A percentile compares a stretch with the other conserved stretches of the same genome.
Evolutionary conservation across 2,888 invertebrate genomes (phyloP).

Genomic region (Lacanobia oleracea): DNA sequence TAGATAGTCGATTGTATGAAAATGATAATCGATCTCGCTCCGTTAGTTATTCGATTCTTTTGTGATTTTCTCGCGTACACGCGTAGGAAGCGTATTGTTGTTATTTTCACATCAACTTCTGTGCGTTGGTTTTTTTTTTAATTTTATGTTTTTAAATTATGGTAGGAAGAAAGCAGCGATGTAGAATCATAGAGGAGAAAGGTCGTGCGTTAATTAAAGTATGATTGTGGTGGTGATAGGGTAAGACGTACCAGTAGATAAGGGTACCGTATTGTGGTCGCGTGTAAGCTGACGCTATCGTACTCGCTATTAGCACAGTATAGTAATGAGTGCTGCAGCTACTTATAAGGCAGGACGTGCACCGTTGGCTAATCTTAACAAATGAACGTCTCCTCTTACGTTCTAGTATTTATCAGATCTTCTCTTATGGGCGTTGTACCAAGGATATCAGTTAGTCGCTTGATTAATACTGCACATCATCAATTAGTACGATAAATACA

Average conservation of each 20-base stretch:
- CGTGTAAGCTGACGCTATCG: slow-evolving; percentile 64
- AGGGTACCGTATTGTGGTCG: slow-evolving; percentile 49
- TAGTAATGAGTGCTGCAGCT: slow-evolving; percentile 36
- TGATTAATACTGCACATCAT: not conserved
- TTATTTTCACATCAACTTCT: slow-evolving; percentile 64
- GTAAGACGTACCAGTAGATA: slow-evolving; percentile 54
- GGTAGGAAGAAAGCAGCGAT: slow-evolving; percentile 20
- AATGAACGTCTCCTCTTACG: slow-evolving; percentile 45
- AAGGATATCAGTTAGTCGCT: not conserved
- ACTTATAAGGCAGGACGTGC: slow-evolving; percentile 43
- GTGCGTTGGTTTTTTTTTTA: slow-evolving; percentile 46
- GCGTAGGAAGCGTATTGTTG: slow-evolving; percentile 65
- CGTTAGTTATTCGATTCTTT: slow-evolving; percentile 82
- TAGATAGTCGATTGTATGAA: slow-evolving; percentile 87
- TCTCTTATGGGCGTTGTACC: slow-evolving; percentile 15
- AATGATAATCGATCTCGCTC: slow-evolving; percentile 87
- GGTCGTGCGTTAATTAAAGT: slow-evolving; percentile 63
- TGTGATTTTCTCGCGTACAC: slow-evolving; percentile 75
- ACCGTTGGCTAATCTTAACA: slow-evolving; percentile 47
- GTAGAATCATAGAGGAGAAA: slow-evolving; percentile 27
- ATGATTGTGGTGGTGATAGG: slow-evolving; percentile 59
- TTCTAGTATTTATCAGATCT: slow-evolving; percentile 30
- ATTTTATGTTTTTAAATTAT: slow-evolving; percentile 19
- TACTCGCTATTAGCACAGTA: slow-evolving; percentile 52
- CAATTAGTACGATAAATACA: not conserved